Percentiles rank a stretch among this genome's conserved stretches.
Evolutionary conservation across 2,888 invertebrate genomes (phyloP).

Genomic region (Scaptomyza polygonia): DNA sequence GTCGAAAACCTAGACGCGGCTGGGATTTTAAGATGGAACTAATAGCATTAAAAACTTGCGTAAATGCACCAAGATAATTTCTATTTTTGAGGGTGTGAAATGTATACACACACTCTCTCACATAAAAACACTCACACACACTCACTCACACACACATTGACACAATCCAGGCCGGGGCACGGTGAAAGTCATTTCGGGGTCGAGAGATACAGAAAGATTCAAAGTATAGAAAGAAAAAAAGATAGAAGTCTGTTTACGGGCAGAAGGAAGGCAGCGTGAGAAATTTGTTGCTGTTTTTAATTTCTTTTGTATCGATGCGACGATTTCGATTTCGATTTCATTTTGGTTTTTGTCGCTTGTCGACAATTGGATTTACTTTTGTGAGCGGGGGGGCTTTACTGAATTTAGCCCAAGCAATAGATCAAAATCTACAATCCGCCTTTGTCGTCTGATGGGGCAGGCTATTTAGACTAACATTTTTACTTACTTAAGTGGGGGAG

Average conservation of each 20-base stretch:
- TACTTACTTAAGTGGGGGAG: slow-evolving; percentile 1
- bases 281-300: slow-evolving; percentile 78
- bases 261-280: slow-evolving; percentile 69
- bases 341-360: slow-evolving; percentile 45
- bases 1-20: slow-evolving; percentile 33
- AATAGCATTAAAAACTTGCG: slow-evolving; percentile 80
- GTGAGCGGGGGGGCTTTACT: slow-evolving; percentile 25
- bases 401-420: slow-evolving; percentile 58
- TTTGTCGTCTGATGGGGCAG: slow-evolving; percentile 11
- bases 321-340: slow-evolving; percentile 61
- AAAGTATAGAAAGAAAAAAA: slow-evolving; percentile 33
- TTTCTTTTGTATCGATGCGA: slow-evolving; percentile 71
- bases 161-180: slow-evolving; percentile 29
- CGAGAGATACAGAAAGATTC: slow-evolving; percentile 55
- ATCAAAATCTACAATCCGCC: slow-evolving; percentile 63
- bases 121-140: slow-evolving; percentile 16
- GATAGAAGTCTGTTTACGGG: slow-evolving; percentile 25
- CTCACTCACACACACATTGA: slow-evolving; percentile 19
- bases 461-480: neutral
- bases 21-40: slow-evolving; percentile 77
- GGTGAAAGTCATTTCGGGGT: slow-evolving; percentile 77
- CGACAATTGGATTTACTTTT: slow-evolving; percentile 61
- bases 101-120: slow-evolving; percentile 54
- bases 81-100: slow-evolving; percentile 81
- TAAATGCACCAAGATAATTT: slow-evolving; percentile 80